Conservation (phyloP, 2,888 invertebrate genomes). For the Noctuana brunneofusca region DNA sequence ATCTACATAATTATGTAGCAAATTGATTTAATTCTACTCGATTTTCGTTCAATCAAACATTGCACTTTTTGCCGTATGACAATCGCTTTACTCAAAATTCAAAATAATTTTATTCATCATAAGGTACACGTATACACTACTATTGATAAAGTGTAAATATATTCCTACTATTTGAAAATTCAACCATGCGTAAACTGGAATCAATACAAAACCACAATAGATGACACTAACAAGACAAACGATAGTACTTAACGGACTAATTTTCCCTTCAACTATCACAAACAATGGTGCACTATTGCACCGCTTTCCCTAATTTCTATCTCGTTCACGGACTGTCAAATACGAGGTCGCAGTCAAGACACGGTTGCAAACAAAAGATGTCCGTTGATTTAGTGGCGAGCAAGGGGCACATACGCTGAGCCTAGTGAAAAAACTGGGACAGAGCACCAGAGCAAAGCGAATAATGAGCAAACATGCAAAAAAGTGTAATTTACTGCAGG, state of each 20-base stretch:
- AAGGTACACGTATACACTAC: too few relatives aligned
- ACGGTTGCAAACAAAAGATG: constrained; percentile 31
- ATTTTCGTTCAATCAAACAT: too few relatives aligned
- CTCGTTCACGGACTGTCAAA: constrained; percentile 35
- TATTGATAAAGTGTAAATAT: too few relatives aligned
- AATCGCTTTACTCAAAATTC: too few relatives aligned
- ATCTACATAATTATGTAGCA: too few relatives aligned
- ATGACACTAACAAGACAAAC: not conserved
- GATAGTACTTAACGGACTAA: constrained; percentile 6
- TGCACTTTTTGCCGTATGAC: too few relatives aligned
- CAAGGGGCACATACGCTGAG: constrained; percentile 12
- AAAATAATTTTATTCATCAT: too few relatives aligned
- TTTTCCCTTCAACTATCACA: constrained; percentile 25
- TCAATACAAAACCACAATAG: not conserved
- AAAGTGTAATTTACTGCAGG: not conserved
- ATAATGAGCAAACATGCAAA: constrained; percentile 14
- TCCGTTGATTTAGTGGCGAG: constrained; percentile 20
- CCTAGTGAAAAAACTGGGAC: constrained; percentile 21
- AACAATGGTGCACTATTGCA: constrained; percentile 30
- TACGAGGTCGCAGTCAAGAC: constrained; percentile 21
- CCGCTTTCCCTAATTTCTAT: constrained; percentile 33
- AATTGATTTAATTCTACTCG: too few relatives aligned
- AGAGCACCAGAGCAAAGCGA: constrained; percentile 12
- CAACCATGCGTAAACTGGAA: not conserved
- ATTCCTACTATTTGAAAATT: too few relatives aligned